Conservation (phyloP, 2,797 vertebrate species). For the Sebastes ruberrimus region DNA sequence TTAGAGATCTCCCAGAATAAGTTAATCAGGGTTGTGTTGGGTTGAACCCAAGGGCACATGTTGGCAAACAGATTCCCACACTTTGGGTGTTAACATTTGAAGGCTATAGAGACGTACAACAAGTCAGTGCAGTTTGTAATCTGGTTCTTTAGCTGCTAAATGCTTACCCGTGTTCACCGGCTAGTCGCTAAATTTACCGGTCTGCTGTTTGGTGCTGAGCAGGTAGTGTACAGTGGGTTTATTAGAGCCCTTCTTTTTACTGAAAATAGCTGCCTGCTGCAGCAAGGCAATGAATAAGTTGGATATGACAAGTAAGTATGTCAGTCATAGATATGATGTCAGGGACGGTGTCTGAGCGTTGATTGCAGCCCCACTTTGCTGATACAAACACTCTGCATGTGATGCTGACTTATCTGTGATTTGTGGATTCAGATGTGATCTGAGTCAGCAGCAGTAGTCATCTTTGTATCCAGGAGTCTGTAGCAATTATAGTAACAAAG, state of each 20-base stretch:
- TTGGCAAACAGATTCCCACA: constrained; percentile 11
- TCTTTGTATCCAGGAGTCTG: constrained; percentile 59
- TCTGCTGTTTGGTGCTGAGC: neutral
- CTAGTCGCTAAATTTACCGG: neutral
- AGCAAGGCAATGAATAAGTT: neutral
- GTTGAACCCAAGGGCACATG: constrained; percentile 4
- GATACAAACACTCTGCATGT: neutral
- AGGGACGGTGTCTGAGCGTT: neutral
- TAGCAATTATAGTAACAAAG: constrained; percentile 68
- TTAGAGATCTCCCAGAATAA: constrained; percentile 1
- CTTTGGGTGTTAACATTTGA: neutral
- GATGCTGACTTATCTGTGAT: constrained; percentile 42
- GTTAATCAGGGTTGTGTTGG: neutral
- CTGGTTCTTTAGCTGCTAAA: neutral
- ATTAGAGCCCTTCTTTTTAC: neutral
- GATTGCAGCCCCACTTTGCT: neutral
- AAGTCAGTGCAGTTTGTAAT: neutral
- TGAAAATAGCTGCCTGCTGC: neutral
- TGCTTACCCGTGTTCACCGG: neutral
- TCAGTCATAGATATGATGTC: neutral
- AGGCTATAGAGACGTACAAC: neutral
- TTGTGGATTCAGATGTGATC: constrained; percentile 53
- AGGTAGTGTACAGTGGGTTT: neutral
- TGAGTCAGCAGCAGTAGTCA: constrained; percentile 64
- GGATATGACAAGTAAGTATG: neutral